These are phyloP conservation scores for Ceyx cyanopectus DNA, from an alignment of 2,113 vertebrate species.

Conservation along the genomic window DNA sequence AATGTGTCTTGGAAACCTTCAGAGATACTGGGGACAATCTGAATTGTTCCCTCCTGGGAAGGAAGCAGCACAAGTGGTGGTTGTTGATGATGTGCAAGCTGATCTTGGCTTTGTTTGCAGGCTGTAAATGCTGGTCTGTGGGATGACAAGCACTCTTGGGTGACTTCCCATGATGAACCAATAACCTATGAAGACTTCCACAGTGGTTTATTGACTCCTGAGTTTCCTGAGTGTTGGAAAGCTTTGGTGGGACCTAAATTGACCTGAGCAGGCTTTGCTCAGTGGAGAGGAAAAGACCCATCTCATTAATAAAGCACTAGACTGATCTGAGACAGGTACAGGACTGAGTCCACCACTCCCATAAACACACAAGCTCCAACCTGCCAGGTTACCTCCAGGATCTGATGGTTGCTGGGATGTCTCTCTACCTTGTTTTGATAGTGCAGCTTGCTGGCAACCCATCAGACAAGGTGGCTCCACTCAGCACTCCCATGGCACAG, in stretches of 20 bases:
- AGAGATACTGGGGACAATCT: not conserved
- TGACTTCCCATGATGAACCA: slow-evolving; percentile 13
- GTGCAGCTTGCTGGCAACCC: slow-evolving; percentile 38
- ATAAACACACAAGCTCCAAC: slow-evolving; percentile 44
- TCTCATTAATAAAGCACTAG: not conserved
- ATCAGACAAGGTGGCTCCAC: slow-evolving; percentile 32
- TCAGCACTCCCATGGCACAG: not conserved
- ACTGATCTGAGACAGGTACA: not conserved
- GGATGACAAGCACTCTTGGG: not conserved
- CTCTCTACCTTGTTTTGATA: slow-evolving; percentile 9
- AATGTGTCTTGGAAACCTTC: not conserved
- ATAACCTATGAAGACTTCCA: not conserved
- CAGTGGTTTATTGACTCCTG: not conserved
- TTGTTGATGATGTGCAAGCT: not conserved
- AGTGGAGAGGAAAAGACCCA: not conserved
- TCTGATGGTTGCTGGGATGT: slow-evolving; percentile 43
- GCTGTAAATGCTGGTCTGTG: slow-evolving; percentile 5
- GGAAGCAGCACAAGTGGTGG: not conserved
- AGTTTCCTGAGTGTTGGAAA: not conserved
- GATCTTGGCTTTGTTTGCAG: not conserved
- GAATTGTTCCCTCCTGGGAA: not conserved
- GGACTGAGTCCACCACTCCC: slow-evolving; percentile 39
- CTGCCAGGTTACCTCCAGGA: slow-evolving; percentile 29
- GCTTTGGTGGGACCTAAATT: not conserved
- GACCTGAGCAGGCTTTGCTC: not conserved